phyloP scores from a whole-genome alignment of 2,888 invertebrate genomes.

The Charanyca ferruginea region DNA sequence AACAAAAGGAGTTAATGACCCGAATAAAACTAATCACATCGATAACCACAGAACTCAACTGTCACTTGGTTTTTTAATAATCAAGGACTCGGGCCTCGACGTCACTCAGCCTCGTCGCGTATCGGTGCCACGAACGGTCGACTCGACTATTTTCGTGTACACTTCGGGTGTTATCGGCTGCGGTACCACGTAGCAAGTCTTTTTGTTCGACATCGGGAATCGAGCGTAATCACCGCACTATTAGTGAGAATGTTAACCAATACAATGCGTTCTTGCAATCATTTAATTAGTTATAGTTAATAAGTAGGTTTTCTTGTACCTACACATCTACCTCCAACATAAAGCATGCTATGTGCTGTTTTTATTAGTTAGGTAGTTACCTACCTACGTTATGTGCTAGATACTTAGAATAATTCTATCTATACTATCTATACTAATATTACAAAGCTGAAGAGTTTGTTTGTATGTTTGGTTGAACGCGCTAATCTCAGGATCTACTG shows the following conservation, averaged over 20 bases:
- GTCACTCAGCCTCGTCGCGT: slow-evolving; percentile 73
- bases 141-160: slow-evolving; percentile 76
- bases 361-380: slow-evolving; percentile 25
- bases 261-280: slow-evolving; percentile 63
- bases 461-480: too few relatives aligned
- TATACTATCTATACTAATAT: too few relatives aligned
- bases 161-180: slow-evolving; percentile 68
- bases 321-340: slow-evolving; percentile 14
- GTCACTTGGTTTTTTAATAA: slow-evolving; percentile 78
- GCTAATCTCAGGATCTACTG: too few relatives aligned
- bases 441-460: too few relatives aligned
- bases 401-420: too few relatives aligned
- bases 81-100: slow-evolving; percentile 74
- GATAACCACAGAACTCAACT: slow-evolving; percentile 70
- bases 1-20: slow-evolving; percentile 62
- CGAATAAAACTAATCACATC: slow-evolving; percentile 58
- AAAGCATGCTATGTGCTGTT: slow-evolving; percentile 28
- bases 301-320: slow-evolving; percentile 18
- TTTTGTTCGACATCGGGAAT: slow-evolving; percentile 62
- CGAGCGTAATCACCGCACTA: slow-evolving; percentile 64
- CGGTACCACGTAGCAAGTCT: slow-evolving; percentile 55
- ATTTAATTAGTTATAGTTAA: slow-evolving; percentile 52
- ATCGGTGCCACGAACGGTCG: slow-evolving; percentile 78
- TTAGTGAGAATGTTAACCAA: slow-evolving; percentile 63
- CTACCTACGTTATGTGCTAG: slow-evolving; percentile 36